Conservation (phyloP, 37 sponge, comb jelly and placozoan species). For the Geodia barretti region DNA sequence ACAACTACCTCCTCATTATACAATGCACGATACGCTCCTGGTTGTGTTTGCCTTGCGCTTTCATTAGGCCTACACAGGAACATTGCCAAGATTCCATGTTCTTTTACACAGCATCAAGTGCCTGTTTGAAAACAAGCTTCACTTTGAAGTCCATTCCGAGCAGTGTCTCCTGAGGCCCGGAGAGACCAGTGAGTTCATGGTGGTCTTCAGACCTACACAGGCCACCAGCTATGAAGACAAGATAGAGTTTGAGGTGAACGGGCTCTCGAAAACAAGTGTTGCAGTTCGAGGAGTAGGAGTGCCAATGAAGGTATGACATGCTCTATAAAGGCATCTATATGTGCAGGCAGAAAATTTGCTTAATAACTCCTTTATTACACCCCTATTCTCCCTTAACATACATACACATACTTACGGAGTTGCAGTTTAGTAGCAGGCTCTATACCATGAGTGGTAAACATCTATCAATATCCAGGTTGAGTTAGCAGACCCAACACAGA, state of each 20-base stretch:
- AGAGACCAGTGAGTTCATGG: constrained; percentile 38
- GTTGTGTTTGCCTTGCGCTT: no score
- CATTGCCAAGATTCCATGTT: no score
- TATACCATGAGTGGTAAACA: no score
- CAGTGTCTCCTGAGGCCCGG: constrained; percentile 74
- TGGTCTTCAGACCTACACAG: constrained; percentile 81
- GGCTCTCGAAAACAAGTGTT: constrained; percentile 61
- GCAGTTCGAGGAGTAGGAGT: constrained; percentile 82
- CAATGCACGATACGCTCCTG: no score
- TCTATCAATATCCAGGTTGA: constrained; percentile 77
- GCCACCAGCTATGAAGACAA: constrained; percentile 60
- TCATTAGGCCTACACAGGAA: no score
- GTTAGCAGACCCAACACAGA: constrained; percentile 79
- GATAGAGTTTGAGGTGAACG: constrained; percentile 89
- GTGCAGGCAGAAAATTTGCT: neutral
- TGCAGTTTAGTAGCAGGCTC: no score
- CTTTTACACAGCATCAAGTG: constrained; percentile 79
- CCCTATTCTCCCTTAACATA: no score
- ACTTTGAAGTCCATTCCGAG: constrained; percentile 67
- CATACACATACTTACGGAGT: no score
- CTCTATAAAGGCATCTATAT: constrained; percentile 7
- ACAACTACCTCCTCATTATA: no score
- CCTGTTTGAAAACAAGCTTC: constrained; percentile 49
- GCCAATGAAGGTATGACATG: constrained; percentile 72
- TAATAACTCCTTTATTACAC: no score